Evolutionary conservation across 2,797 vertebrate genomes (phyloP).

Genomic region (Lindbergichthys nudifrons): DNA sequence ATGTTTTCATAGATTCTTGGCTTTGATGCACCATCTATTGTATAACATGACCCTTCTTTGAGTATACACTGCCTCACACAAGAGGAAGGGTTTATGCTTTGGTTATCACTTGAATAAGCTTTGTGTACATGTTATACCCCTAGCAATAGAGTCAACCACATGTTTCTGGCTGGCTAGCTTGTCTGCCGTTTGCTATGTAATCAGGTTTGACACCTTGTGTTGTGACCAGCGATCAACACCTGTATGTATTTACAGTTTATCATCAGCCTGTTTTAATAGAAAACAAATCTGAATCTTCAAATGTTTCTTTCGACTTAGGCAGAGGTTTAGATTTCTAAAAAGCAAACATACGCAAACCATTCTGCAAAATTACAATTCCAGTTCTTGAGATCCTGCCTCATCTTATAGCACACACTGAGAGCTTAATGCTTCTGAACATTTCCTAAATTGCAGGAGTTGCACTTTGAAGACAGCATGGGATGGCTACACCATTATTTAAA

Average conservation of each 20-base stretch:
- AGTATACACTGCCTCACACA: constrained; percentile 3
- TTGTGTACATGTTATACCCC: background rate
- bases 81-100: background rate
- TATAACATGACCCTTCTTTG: background rate
- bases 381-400: constrained; percentile 24
- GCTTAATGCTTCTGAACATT: constrained; percentile 66
- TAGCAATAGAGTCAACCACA: no score
- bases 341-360: constrained; percentile 22
- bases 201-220: background rate
- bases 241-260: constrained; percentile 3
- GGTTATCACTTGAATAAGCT: background rate
- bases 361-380: constrained; percentile 1
- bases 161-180: background rate
- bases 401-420: constrained; percentile 30
- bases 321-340: constrained; percentile 2
- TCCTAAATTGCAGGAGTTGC: constrained; percentile 79
- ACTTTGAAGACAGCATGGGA: constrained; percentile 71
- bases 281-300: constrained; percentile 13
- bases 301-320: background rate
- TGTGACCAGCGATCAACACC: background rate
- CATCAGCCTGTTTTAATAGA: constrained; percentile 3
- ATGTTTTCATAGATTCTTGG: background rate
- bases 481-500: constrained; percentile 80
- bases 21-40: background rate
- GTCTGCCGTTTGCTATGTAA: background rate